Evolutionary conservation across 2,113 vertebrate species (phyloP).

Genomic region (Oncorhynchus clarkii): DNA sequence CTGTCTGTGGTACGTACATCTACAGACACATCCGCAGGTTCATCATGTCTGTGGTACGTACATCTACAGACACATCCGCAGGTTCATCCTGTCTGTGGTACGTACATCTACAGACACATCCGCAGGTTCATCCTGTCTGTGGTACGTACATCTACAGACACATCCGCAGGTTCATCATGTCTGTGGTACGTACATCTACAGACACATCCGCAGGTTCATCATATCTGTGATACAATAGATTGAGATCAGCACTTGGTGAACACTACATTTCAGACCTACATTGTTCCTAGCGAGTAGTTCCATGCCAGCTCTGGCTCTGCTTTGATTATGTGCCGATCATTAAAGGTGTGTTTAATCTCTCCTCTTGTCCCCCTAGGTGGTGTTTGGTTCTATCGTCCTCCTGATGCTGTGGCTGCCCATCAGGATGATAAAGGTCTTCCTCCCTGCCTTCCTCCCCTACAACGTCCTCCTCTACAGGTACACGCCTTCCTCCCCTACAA

Average conservation of each 20-base stretch:
- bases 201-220: conserved; percentile 77
- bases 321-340: not conserved
- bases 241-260: too few relatives aligned
- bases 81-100: conserved; percentile 86
- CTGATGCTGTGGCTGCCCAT: conserved; percentile 99
- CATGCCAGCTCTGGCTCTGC: not conserved
- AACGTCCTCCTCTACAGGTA: conserved; percentile 98
- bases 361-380: conserved; percentile 73
- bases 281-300: too few relatives aligned
- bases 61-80: conserved; percentile 79
- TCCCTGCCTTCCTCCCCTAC: conserved; percentile 94
- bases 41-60: too few relatives aligned
- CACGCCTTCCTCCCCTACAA: too few relatives aligned
- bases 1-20: too few relatives aligned
- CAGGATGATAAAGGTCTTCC: conserved; percentile 90
- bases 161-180: too few relatives aligned
- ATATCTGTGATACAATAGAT: not conserved
- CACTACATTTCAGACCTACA: too few relatives aligned
- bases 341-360: too few relatives aligned
- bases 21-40: too few relatives aligned
- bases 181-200: conserved; percentile 17
- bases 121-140: too few relatives aligned
- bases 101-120: too few relatives aligned
- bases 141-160: too few relatives aligned
- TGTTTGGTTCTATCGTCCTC: conserved; percentile 96